A percentile compares a stretch with the other conserved stretches of the same genome.
Evolutionary conservation across 2,113 vertebrate species (phyloP).

Genomic region (Hippoglossus stenolepis): DNA sequence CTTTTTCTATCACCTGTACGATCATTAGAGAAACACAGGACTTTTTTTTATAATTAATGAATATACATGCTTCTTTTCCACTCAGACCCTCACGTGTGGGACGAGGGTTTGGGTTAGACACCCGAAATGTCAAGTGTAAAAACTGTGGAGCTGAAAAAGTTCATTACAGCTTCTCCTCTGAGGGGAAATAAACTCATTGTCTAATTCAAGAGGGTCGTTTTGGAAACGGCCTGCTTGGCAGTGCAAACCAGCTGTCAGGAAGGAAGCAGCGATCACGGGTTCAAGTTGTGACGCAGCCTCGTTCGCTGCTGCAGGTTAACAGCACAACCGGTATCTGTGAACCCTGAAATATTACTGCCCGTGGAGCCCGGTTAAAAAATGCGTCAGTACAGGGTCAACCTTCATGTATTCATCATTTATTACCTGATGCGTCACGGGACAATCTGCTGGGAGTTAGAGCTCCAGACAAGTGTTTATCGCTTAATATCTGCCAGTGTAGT

Average conservation of each 20-base stretch:
- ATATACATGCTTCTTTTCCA: neutral
- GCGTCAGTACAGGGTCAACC: neutral
- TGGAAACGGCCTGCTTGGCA: conserved; percentile 36
- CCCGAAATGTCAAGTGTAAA: conserved; percentile 29
- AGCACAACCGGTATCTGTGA: conserved; percentile 28
- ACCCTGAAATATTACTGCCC: conserved; percentile 20
- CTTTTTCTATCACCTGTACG: no score
- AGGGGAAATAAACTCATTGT: conserved; percentile 57
- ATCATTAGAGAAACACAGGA: no score
- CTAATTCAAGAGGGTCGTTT: conserved; percentile 47
- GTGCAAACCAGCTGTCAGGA: conserved; percentile 55
- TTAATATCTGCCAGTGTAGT: conserved; percentile 8
- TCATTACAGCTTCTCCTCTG: conserved; percentile 49
- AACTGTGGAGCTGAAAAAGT: conserved; percentile 35
- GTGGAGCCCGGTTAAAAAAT: neutral
- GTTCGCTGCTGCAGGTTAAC: conserved; percentile 4
- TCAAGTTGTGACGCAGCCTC: conserved; percentile 1
- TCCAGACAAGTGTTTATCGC: conserved; percentile 1
- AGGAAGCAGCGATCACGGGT: no score
- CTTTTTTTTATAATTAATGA: neutral
- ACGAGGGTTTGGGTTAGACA: conserved; percentile 13
- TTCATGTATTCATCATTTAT: neutral
- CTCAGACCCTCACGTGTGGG: neutral
- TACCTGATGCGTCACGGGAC: neutral
- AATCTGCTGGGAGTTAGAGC: no score